Conservation (phyloP, 2,797 vertebrate species). For the Sebastes oblongus region DNA sequence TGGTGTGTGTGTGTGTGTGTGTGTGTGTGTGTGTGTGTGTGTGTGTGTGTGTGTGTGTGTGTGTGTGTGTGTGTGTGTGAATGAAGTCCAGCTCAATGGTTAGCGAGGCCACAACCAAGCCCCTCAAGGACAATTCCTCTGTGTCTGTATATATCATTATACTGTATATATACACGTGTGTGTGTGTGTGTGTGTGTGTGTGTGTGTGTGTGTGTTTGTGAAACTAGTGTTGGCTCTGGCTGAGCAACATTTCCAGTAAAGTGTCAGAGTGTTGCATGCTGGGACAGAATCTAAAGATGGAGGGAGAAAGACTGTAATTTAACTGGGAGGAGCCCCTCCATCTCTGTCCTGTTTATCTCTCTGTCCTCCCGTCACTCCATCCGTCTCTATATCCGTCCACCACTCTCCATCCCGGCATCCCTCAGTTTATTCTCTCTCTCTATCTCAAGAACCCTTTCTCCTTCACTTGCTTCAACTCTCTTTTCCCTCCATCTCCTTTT, state of each 20-base stretch:
- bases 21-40: not conserved
- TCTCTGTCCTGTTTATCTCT: constrained; percentile 12
- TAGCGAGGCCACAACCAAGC: constrained; percentile 27
- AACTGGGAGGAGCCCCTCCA: constrained; percentile 46
- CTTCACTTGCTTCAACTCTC: not conserved
- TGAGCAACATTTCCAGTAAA: constrained; percentile 73
- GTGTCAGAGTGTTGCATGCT: constrained; percentile 75
- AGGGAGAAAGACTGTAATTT: constrained; percentile 68
- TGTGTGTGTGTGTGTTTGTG: not conserved
- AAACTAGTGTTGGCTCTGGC: constrained; percentile 34
- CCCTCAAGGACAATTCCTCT: constrained; percentile 34
- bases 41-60: constrained; percentile 11
- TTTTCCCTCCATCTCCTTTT: not conserved
- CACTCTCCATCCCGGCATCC: not conserved
- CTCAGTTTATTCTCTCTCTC: not conserved
- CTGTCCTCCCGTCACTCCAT: constrained; percentile 10
- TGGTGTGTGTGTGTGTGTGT: not conserved
- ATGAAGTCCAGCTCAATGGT: constrained; percentile 41
- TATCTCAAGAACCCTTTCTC: not conserved
- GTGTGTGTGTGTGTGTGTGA: constrained; percentile 6
- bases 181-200: too few relatives aligned
- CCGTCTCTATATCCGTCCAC: constrained; percentile 9
- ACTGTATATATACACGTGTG: not conserved
- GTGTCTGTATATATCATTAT: constrained; percentile 27
- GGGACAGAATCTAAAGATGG: constrained; percentile 71